Conservation (phyloP, 1,140 invertebrate species). For the Eciton burchellii region DNA sequence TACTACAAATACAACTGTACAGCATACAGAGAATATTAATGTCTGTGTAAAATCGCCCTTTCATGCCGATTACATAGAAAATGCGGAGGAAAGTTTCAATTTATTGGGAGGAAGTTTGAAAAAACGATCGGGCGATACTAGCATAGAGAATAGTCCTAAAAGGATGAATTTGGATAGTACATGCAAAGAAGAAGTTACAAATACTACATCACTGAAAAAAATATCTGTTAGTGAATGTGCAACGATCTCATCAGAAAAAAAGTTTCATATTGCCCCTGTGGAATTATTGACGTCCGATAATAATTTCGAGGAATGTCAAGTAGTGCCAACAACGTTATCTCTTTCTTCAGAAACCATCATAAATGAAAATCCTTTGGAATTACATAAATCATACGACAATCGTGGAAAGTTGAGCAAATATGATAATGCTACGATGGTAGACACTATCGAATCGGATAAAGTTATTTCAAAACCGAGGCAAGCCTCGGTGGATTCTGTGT, state of each 20-base stretch:
- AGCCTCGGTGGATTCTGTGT: conserved; percentile 86
- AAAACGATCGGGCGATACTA: conserved; percentile 79
- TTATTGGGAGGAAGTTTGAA: conserved; percentile 80
- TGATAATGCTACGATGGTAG: background rate
- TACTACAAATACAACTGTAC: conserved; percentile 52
- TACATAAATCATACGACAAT: conserved; percentile 22
- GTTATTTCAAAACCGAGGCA: conserved; percentile 81
- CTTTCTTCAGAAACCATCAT: conserved; percentile 42
- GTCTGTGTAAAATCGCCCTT: conserved; percentile 79
- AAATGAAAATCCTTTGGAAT: conserved; percentile 36
- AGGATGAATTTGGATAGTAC: conserved; percentile 75
- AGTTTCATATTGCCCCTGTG: conserved; percentile 66
- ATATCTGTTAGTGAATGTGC: conserved; percentile 6
- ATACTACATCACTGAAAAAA: conserved; percentile 28
- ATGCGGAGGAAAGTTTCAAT: conserved; percentile 75
- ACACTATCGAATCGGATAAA: conserved; percentile 66
- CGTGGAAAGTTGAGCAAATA: conserved; percentile 12
- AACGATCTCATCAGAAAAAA: conserved; percentile 45
- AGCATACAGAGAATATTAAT: conserved; percentile 69
- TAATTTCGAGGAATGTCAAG: conserved; percentile 82
- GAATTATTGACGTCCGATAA: conserved; percentile 75
- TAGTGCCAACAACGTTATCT: conserved; percentile 79
- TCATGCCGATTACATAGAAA: conserved; percentile 77
- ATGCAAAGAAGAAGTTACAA: background rate
- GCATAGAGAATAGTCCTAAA: conserved; percentile 80